Conservation (phyloP, 1,140 invertebrate species). For the Drosophila kanapiae region DNA sequence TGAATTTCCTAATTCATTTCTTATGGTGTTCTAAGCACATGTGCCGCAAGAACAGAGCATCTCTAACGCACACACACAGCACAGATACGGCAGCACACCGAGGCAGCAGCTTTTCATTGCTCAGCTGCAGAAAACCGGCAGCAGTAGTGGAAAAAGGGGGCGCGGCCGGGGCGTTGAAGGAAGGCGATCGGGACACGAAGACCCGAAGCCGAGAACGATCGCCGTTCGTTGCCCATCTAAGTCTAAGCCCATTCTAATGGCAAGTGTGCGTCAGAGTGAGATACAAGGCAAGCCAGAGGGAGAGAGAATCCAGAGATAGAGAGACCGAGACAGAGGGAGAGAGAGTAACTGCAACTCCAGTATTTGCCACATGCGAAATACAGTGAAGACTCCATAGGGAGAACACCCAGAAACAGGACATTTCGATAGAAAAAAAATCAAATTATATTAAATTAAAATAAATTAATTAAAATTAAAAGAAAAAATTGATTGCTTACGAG, state of each 20-base stretch:
- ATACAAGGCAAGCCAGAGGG: conserved; percentile 43
- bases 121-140: conserved; percentile 60
- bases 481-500: too few species aligned
- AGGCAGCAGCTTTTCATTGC: conserved; percentile 40
- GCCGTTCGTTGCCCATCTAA: conserved; percentile 67
- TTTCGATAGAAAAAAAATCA: too few species aligned
- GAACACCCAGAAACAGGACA: neutral
- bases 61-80: conserved; percentile 56
- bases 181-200: conserved; percentile 47
- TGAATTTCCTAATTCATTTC: neutral
- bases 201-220: conserved; percentile 49
- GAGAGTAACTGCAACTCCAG: conserved; percentile 60
- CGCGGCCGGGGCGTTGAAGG: conserved; percentile 56
- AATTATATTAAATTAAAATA: too few species aligned
- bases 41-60: conserved; percentile 73
- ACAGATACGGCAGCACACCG: conserved; percentile 46
- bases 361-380: conserved; percentile 78
- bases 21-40: conserved; percentile 57
- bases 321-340: conserved; percentile 43
- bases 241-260: conserved; percentile 82
- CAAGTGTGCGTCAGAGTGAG: conserved; percentile 49
- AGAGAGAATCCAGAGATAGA: neutral
- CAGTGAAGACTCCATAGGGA: neutral
- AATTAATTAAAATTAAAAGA: too few species aligned
- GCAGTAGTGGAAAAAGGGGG: conserved; percentile 62